Base-by-base conservation (phyloP, 2,888 invertebrate genomes). In the Conomelus anceps region DNA sequence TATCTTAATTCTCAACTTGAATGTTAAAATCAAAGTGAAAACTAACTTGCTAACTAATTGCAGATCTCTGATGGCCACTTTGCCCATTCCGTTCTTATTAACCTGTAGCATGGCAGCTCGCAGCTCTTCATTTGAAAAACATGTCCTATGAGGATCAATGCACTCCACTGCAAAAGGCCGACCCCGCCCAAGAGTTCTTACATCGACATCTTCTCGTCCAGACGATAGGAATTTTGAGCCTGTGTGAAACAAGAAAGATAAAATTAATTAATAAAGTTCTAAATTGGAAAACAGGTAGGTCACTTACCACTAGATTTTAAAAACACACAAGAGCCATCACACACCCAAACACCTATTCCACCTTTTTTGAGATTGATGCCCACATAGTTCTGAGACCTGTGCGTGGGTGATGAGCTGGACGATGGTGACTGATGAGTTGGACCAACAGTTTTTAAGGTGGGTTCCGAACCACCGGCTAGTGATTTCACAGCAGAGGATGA, bases 151-250 rank as follows among this genome's bases (percentile, higher is more conserved):
- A 0, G 97, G 96, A 93, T 97, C 95, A 0, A 95, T 92, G 84
- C 98, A 95, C 94, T 99, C 98, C 0, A 99, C 94, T 0, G 97
- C 97, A 94, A 99, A 99, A 0, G 99, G 99, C 11, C 99, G 94
- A 0, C 99, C 99, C 90, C 95, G 94, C 0, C 98, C 98, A 90
- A 99, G 94, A 94, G 98, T 99, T 90, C 98, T 94, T 0, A 99
- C 99, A 94, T 99, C 99, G 0, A 99, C 98, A 94, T 99, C 99
- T 94, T 99, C 99, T 84, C 99, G 94, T 0, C 99, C 99, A 89
- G 99, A 98, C 1, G 98, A 96, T 91, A 97, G 95, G 94, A 99
- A 98, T 94, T 94, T 92, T 22, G 92, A 92, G 63, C 41, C 88
- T 86, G 86, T 86, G 9, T 26, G n/a, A 3, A 24, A 87, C 22